phyloP scores from a whole-genome alignment of 2,888 invertebrate genomes.

The Drosophila kokeensis region DNA sequence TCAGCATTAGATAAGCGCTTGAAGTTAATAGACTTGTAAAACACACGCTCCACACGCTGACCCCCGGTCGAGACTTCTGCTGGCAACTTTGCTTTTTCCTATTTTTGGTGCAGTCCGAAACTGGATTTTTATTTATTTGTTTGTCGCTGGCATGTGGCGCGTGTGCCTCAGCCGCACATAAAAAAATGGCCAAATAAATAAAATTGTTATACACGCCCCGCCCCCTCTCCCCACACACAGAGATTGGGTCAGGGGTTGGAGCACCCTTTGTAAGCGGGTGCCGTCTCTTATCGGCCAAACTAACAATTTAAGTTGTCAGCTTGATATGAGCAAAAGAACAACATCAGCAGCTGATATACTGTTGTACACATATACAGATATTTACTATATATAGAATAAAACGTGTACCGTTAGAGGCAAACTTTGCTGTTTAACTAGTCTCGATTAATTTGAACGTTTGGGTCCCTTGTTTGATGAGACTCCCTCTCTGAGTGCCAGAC shows the following conservation, averaged over 20 bases:
- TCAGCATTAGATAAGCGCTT: constrained; percentile 83
- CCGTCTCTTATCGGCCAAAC: constrained; percentile 45
- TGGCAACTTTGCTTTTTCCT: constrained; percentile 9
- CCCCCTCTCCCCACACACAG: constrained; percentile 14
- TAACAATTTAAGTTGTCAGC: constrained; percentile 82
- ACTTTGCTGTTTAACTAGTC: constrained; percentile 77
- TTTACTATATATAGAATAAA: background rate
- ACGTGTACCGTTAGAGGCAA: constrained; percentile 52
- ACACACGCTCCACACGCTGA: constrained; percentile 80
- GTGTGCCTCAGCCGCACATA: constrained; percentile 60
- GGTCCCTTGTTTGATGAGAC: constrained; percentile 58
- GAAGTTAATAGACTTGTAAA: constrained; percentile 84
- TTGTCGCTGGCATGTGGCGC: constrained; percentile 78
- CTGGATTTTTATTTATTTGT: constrained; percentile 80
- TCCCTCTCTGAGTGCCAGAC: constrained; percentile 32
- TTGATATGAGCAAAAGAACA: constrained; percentile 57
- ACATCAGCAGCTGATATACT: constrained; percentile 43
- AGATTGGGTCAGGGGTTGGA: background rate
- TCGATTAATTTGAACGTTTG: constrained; percentile 66
- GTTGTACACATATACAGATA: background rate
- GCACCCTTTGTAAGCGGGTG: constrained; percentile 3
- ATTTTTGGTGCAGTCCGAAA: constrained; percentile 47
- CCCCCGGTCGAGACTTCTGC: constrained; percentile 38
- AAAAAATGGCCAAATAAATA: constrained; percentile 80
- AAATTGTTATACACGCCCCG: constrained; percentile 67